These are phyloP conservation scores for Anableps anableps DNA, from an alignment of 2,797 vertebrate species.

Conservation along the genomic window DNA sequence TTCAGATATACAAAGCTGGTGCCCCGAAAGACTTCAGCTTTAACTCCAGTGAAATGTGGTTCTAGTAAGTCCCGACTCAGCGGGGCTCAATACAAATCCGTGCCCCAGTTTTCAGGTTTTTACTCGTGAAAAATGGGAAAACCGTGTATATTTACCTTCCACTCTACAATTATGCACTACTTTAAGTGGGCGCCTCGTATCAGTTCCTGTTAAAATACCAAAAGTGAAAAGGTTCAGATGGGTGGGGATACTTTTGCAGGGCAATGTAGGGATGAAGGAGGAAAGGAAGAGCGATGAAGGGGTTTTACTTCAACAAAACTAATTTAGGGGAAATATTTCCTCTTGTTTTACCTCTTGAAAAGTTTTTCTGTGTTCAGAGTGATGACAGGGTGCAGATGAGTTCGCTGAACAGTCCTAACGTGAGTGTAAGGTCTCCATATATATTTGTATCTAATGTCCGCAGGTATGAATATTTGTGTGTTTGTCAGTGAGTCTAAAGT, in stretches of 20 bases:
- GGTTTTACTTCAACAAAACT: neutral
- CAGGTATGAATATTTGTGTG: slow-evolving; percentile 83
- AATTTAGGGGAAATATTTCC: neutral
- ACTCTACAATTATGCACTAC: too few relatives aligned
- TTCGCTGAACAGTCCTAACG: slow-evolving; percentile 29
- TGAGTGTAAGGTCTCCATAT: slow-evolving; percentile 73
- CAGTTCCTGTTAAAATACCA: neutral
- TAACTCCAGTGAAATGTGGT: neutral
- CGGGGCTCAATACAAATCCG: neutral
- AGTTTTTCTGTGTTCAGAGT: slow-evolving; percentile 9
- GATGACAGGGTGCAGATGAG: neutral
- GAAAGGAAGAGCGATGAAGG: neutral
- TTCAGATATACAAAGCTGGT: neutral
- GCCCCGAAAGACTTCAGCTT: neutral
- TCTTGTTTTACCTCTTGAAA: neutral
- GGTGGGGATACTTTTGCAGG: neutral
- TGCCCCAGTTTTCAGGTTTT: neutral
- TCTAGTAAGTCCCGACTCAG: neutral
- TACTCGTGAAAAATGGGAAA: neutral
- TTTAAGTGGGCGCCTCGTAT: neutral
- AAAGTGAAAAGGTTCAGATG: neutral
- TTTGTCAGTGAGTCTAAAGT: slow-evolving; percentile 82
- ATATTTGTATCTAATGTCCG: slow-evolving; percentile 80
- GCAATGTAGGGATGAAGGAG: neutral
- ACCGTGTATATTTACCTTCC: too few relatives aligned